Base-by-base conservation (phyloP, 2,797 vertebrate species). In the Intellagama lesueurii region DNA sequence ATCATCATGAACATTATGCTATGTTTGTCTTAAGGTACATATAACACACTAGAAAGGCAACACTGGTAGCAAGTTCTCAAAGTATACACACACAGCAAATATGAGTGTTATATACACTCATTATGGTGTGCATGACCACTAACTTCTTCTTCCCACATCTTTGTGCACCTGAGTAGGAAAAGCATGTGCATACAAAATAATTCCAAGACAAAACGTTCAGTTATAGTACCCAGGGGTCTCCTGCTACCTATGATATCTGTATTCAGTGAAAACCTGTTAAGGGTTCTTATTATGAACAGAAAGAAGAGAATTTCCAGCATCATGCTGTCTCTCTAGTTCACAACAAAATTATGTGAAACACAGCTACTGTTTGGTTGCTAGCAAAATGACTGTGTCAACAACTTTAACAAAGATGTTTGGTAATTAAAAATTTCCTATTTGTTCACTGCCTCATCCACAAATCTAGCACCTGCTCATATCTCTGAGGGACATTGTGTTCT, bases 371-470 rank as follows among this genome's bases (percentile, higher is more conserved):
- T 88, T 94, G 88, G 89, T 30, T 91, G 81, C 87, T 87, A 89
- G 84, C 86, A 92, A 89, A 91, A 90, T 80, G 81, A 91, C 87
- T 92, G 60, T 91, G 90, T 95, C 93, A 90, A 64, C 90, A 73
- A 90, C 90, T 93, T 95, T 93, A 96, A 93, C 95, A 96, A 69
- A 89, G 66, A 94, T 91, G 78, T 80, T 94, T 64, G 19, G 60
- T 22, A 22, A 64, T 64, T 22, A 19, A 64, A 64, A 64, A 19
- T 64, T 64, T 64, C 60, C 19, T 22, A 22, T 22, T 64, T 91
- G 86, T 90, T 93, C 92, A 90, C 17, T 19, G 95, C 79, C 87
- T 95, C 90, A 95, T 90, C 90, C 91, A 91, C 85, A 96, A 96
- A 96, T 35, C 56, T 87, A 93, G 0, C 89, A 95, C 91, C 94